Percentiles rank a stretch among this genome's conserved stretches.
These are phyloP conservation scores for Acanthochromis polyacanthus DNA, from an alignment of 2,113 vertebrate species.

Conservation along the genomic window DNA sequence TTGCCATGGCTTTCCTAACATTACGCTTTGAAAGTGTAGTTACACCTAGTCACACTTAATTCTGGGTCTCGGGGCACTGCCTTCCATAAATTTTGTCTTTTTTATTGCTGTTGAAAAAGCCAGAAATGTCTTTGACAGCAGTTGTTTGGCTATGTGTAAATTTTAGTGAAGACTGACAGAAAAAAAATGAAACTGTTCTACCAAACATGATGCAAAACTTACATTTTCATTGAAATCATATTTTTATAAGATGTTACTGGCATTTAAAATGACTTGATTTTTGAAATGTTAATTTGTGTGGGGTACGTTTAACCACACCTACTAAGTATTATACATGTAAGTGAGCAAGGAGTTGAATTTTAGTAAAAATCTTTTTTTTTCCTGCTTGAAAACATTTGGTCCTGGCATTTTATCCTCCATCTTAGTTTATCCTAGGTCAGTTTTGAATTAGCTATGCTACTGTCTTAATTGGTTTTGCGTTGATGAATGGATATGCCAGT, in stretches of 20 bases:
- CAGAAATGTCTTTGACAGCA: neutral
- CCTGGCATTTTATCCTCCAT: constrained; percentile 61
- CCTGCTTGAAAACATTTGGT: constrained; percentile 45
- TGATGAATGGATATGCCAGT: constrained; percentile 87
- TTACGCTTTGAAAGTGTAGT: neutral
- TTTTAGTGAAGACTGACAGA: neutral
- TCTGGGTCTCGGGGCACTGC: neutral
- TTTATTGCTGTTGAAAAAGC: neutral
- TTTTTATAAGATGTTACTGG: constrained; percentile 14
- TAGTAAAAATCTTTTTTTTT: constrained; percentile 35
- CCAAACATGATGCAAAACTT: constrained; percentile 57
- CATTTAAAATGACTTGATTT: constrained; percentile 30
- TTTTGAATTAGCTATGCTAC: constrained; percentile 57
- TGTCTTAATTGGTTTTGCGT: constrained; percentile 75
- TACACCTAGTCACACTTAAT: neutral
- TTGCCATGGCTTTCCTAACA: neutral
- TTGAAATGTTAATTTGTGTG: constrained; percentile 18
- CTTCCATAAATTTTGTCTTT: neutral
- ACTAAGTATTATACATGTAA: constrained; percentile 17
- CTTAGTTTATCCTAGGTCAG: constrained; percentile 51
- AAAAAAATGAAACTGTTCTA: constrained; percentile 78
- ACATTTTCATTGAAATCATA: neutral
- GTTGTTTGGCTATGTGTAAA: neutral
- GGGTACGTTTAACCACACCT: constrained; percentile 26
- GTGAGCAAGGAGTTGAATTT: constrained; percentile 31